Evolutionary conservation across 2,113 vertebrate species (phyloP).

Genomic region (Cacatua alba): DNA sequence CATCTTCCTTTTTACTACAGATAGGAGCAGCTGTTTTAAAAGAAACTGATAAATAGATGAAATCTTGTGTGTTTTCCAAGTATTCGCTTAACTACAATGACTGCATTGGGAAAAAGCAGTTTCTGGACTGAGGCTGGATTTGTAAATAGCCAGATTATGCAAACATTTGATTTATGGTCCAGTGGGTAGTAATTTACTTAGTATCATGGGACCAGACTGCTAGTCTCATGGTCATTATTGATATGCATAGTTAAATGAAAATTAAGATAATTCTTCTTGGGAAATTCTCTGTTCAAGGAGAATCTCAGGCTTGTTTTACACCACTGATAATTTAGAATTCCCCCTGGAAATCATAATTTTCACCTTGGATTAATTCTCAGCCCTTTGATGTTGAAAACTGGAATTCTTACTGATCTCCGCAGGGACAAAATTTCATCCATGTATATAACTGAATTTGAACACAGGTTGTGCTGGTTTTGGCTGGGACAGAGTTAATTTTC

Average conservation of each 20-base stretch:
- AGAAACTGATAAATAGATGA: constrained; percentile 55
- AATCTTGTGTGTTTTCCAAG: constrained; percentile 53
- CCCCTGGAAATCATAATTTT: not conserved
- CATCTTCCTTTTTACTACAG: constrained; percentile 43
- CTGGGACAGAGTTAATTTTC: not conserved
- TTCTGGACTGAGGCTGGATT: constrained; percentile 30
- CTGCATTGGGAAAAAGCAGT: constrained; percentile 38
- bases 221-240: not conserved
- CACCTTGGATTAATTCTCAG: not conserved
- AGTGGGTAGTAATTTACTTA: constrained; percentile 42
- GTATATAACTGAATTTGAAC: not conserved
- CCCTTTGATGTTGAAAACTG: not conserved
- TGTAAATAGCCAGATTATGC: constrained; percentile 55
- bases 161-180: constrained; percentile 59
- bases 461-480: not conserved
- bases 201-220: constrained; percentile 11
- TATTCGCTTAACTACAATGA: constrained; percentile 39
- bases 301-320: not conserved
- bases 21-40: constrained; percentile 64
- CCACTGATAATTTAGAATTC: not conserved
- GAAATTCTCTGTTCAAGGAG: not conserved
- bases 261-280: not conserved
- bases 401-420: not conserved
- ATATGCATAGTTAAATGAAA: not conserved
- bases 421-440: not conserved